phyloP scores from a whole-genome alignment of 2,888 invertebrate genomes.

The Odontomyia ornata region DNA sequence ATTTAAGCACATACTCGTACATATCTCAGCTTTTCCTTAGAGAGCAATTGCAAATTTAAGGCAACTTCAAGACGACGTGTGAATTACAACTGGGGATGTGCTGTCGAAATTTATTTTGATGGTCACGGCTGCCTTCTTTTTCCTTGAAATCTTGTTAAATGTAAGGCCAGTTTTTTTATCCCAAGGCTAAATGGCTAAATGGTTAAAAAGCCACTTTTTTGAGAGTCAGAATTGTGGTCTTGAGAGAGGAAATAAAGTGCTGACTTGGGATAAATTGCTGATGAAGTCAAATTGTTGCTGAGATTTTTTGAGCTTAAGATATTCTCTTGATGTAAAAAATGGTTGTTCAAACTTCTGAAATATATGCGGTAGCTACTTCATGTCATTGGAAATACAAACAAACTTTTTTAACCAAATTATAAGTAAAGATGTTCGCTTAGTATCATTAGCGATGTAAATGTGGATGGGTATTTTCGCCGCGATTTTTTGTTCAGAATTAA shows the following conservation, averaged over 20 bases:
- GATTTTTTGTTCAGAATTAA: no score
- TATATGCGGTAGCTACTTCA: no score
- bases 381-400: no score
- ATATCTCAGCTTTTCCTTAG: conserved; percentile 41
- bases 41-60: conserved; percentile 43
- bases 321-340: no score
- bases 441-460: no score
- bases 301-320: no score
- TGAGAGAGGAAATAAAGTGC: background rate
- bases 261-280: no score
- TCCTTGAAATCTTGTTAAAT: background rate
- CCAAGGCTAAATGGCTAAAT: background rate
- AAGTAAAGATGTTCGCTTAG: no score
- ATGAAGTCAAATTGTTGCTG: no score
- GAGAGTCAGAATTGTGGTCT: background rate
- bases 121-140: conserved; percentile 31
- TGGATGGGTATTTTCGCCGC: no score
- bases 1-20: conserved; percentile 20
- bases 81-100: conserved; percentile 46
- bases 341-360: no score
- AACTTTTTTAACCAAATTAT: no score
- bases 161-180: background rate
- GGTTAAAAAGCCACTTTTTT: background rate
- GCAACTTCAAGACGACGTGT: conserved; percentile 47
- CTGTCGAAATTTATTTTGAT: conserved; percentile 49